phyloP scores from a whole-genome alignment of 2,797 vertebrate species.

The Cephalopachus bancanus region DNA sequence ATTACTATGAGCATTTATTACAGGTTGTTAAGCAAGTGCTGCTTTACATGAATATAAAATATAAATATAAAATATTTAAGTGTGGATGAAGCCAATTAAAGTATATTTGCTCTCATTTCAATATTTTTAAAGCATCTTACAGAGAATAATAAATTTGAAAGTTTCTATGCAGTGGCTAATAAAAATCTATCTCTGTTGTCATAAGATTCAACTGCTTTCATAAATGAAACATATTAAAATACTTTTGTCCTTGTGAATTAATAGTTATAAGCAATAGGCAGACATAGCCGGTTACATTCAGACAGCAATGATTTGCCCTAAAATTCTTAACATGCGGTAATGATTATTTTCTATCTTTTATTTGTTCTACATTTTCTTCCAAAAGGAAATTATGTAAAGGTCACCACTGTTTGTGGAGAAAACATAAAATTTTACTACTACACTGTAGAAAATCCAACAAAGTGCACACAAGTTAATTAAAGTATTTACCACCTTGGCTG shows the following conservation, averaged over 20 bases:
- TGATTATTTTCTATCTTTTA: background rate
- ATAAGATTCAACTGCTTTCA: background rate
- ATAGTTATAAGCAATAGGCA: background rate
- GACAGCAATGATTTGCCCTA: background rate
- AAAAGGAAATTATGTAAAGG: constrained; percentile 27
- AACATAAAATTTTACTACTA: constrained; percentile 40
- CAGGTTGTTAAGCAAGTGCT: background rate
- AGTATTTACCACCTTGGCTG: background rate
- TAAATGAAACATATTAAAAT: background rate
- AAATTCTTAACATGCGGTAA: background rate
- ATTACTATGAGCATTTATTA: background rate
- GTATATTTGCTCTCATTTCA: background rate
- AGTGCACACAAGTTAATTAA: constrained; percentile 43
- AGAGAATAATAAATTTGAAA: background rate
- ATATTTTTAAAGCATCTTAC: background rate
- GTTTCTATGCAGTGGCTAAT: background rate
- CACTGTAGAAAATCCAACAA: background rate
- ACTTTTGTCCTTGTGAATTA: background rate
- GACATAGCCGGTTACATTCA: background rate
- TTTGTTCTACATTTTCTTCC: constrained; percentile 5
- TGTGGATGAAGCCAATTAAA: background rate
- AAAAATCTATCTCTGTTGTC: background rate
- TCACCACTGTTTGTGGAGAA: constrained; percentile 44
- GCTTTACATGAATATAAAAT: background rate
- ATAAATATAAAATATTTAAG: background rate